These are phyloP conservation scores for Brachionus rotundiformis DNA, from an alignment of 1,140 invertebrate genomes.

Conservation along the genomic window DNA sequence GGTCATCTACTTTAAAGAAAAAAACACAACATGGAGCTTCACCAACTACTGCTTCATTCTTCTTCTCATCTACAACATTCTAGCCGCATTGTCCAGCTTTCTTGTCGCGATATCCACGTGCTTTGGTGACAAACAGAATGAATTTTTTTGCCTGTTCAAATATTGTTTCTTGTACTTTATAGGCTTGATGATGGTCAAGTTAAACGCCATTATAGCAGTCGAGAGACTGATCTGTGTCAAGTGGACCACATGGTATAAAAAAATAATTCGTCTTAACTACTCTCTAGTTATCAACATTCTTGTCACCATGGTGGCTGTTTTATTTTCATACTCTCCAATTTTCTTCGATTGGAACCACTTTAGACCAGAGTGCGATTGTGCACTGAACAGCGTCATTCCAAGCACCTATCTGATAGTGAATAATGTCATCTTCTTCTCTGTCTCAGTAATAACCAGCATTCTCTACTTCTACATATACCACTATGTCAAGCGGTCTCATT, in stretches of 20 bases:
- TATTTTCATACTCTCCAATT: neutral
- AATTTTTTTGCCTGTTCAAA: conserved; percentile 21
- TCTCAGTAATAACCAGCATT: neutral
- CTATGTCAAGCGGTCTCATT: conserved; percentile 15
- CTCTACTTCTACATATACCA: conserved; percentile 28
- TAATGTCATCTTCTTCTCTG: neutral
- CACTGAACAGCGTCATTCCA: conserved; percentile 2
- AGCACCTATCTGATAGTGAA: neutral
- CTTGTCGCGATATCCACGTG: neutral
- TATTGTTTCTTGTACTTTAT: conserved; percentile 41
- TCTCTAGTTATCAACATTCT: neutral
- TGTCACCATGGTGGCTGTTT: neutral
- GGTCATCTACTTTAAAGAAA: conserved; percentile 19
- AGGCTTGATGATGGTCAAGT: conserved; percentile 22
- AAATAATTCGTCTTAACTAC: conserved; percentile 13
- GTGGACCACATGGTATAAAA: conserved; percentile 9
- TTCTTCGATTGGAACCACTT: conserved; percentile 13
- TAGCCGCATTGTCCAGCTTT: conserved; percentile 14
- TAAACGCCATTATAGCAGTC: conserved; percentile 7
- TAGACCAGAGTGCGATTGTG: neutral
- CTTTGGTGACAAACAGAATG: neutral
- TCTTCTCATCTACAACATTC: conserved; percentile 4
- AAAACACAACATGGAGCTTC: conserved; percentile 14
- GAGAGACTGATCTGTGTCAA: conserved; percentile 31
- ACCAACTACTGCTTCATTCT: conserved; percentile 34